Evolutionary conservation across 2,888 invertebrate genomes (phyloP).

Genomic region (Pristionchus japonicus): DNA sequence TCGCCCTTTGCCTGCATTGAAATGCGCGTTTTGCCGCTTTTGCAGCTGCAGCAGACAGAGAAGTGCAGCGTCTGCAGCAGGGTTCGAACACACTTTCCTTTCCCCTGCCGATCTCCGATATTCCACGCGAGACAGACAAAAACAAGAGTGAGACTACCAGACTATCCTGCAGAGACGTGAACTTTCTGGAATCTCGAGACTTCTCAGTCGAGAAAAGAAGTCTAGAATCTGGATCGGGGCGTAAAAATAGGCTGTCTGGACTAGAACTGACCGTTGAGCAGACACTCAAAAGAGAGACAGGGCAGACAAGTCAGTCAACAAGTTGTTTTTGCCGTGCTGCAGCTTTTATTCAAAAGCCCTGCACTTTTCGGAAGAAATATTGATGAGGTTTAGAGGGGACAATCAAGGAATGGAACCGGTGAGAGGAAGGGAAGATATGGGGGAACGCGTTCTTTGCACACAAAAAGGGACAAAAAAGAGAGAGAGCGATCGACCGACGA

Average conservation of each 20-base stretch:
- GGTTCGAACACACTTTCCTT: neutral
- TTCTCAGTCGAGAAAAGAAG: neutral
- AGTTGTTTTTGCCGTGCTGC: neutral
- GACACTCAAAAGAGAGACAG: neutral
- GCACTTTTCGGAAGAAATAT: neutral
- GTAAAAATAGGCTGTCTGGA: neutral
- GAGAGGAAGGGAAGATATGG: neutral
- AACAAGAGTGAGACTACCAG: neutral
- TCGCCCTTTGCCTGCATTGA: neutral
- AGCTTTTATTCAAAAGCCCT: neutral
- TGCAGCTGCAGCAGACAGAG: neutral
- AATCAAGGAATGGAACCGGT: neutral
- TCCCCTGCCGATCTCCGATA: neutral
- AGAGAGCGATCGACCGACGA: neutral
- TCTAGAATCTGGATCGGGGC: neutral
- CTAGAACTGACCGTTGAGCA: neutral
- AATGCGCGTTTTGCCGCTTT: neutral
- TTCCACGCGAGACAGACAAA: neutral
- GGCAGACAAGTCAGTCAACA: neutral
- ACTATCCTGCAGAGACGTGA: neutral
- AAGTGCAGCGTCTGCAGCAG: neutral
- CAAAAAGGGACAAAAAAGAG: constrained; percentile 29
- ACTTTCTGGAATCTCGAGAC: neutral
- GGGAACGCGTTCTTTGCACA: constrained; percentile 34
- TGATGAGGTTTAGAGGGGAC: neutral